Evolutionary conservation across 30 jellyfish, hydroid and myxozoan species (phyloP).

Genomic region (Phacellophora camtschatica): DNA sequence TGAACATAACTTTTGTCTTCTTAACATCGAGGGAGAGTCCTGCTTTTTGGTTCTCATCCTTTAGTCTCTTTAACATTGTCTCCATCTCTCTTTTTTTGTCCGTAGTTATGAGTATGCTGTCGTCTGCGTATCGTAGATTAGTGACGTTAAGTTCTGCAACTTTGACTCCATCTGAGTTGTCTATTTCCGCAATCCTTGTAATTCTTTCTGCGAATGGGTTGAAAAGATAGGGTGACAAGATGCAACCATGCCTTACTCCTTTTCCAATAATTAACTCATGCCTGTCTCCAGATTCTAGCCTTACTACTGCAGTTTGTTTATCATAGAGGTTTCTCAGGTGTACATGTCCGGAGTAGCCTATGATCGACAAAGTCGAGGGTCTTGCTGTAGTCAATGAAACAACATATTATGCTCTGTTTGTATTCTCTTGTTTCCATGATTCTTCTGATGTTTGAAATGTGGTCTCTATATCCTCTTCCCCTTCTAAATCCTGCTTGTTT

Average conservation of each 20-base stretch:
- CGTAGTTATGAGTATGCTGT: background rate
- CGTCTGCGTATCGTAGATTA: conserved; percentile 19
- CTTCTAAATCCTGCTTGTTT: conserved; percentile 7
- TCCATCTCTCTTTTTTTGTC: background rate
- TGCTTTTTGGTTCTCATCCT: background rate
- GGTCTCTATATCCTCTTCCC: conserved; percentile 4
- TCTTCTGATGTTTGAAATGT: background rate
- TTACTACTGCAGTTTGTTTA: conserved; percentile 5
- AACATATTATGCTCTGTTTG: background rate
- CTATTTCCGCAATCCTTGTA: background rate
- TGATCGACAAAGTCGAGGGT: conserved; percentile 39
- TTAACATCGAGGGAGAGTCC: background rate
- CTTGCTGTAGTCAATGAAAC: conserved; percentile 25
- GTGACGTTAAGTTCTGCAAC: background rate
- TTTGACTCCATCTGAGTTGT: background rate
- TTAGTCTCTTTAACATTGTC: background rate
- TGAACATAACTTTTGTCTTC: conserved; percentile 14
- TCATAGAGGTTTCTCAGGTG: background rate
- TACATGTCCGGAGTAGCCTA: background rate
- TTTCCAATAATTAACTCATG: background rate
- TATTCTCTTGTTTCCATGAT: background rate
- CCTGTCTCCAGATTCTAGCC: background rate
- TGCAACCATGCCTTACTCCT: conserved; percentile 37
- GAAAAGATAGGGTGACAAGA: background rate
- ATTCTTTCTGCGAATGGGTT: conserved; percentile 10